Conservation (phyloP, 2,888 invertebrate genomes). For the Seira sanloemensis region DNA sequence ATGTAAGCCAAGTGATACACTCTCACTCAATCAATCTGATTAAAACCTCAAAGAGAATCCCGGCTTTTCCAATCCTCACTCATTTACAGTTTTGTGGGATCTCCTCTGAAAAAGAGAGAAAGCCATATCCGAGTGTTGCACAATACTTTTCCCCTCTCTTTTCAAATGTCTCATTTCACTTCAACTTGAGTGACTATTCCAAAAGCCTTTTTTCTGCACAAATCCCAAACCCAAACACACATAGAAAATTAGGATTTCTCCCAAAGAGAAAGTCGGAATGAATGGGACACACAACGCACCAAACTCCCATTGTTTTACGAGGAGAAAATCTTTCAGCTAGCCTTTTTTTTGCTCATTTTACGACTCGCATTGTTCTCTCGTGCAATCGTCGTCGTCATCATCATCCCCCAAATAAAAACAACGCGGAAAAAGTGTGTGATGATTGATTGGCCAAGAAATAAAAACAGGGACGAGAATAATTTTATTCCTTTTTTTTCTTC, state of each 20-base stretch:
- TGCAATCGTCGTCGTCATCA: not conserved
- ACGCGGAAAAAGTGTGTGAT: not conserved
- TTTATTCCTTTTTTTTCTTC: too few species aligned
- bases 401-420: too few species aligned
- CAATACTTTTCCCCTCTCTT: not conserved
- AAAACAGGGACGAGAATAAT: not conserved
- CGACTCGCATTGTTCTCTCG: not conserved
- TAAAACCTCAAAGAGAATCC: conserved; percentile 1
- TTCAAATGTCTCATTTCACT: not conserved
- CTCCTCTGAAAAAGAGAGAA: not conserved
- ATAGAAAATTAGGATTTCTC: not conserved
- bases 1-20: not conserved
- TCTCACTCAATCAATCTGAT: conserved; percentile 4
- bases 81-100: not conserved
- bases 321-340: not conserved
- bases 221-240: not conserved
- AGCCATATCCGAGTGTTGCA: not conserved
- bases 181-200: not conserved
- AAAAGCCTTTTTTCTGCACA: not conserved
- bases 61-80: not conserved
- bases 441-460: not conserved
- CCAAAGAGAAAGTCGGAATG: too few species aligned
- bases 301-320: not conserved
- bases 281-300: too few species aligned
- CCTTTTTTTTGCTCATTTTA: not conserved